These are phyloP conservation scores for Sylvilagus floridanus DNA, from an alignment of 2,797 vertebrate species.

Conservation along the genomic window DNA sequence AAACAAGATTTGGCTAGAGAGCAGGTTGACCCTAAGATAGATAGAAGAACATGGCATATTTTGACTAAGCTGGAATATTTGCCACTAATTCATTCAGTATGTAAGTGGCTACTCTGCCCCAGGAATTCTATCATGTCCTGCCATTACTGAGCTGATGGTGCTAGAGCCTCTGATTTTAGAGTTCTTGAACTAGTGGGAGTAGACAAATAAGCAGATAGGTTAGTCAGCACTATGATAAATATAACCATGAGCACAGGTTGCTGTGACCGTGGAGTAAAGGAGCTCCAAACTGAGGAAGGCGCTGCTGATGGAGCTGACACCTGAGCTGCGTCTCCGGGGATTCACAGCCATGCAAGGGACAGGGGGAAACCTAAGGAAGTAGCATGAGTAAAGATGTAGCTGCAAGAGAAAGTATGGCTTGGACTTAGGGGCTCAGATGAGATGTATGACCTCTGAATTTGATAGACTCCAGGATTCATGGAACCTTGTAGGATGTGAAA, in stretches of 20 bases:
- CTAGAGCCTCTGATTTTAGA: background rate
- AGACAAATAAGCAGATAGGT: background rate
- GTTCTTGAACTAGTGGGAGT: background rate
- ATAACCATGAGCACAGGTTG: background rate
- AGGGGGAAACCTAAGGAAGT: background rate
- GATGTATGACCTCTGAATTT: background rate
- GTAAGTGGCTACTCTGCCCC: background rate
- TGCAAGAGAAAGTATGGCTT: background rate
- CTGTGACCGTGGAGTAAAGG: background rate
- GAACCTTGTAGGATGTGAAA: background rate
- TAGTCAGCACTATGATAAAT: background rate
- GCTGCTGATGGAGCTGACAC: background rate
- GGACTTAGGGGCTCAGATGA: background rate
- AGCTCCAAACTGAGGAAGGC: background rate
- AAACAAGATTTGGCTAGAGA: background rate
- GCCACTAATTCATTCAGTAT: constrained; percentile 21
- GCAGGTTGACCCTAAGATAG: background rate
- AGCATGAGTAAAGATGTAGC: background rate
- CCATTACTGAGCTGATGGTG: background rate
- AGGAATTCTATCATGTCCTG: constrained; percentile 32
- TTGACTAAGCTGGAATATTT: constrained; percentile 5
- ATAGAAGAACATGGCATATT: background rate
- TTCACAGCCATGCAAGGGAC: background rate
- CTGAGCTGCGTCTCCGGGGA: background rate
- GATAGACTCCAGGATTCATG: background rate